Base-by-base conservation (phyloP, 2,113 vertebrate species). In the Chamaea fasciata region DNA sequence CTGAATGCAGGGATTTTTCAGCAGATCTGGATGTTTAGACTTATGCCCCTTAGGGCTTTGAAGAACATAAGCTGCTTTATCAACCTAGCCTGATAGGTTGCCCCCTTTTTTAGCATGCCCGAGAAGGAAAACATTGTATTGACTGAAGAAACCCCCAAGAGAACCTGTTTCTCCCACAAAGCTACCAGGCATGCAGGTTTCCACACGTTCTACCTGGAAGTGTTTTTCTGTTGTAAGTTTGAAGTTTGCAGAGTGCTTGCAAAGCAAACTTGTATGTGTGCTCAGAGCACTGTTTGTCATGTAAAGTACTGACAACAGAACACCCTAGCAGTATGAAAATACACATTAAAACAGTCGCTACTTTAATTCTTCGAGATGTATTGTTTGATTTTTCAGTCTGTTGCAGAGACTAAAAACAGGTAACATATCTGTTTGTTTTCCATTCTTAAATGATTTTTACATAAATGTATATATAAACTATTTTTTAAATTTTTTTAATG, bases 21-120 rank as follows among this genome's bases (percentile, higher is more conserved):
- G 59, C 4, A 37, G 9, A 55, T 26, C 20, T 64, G 8, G 15
- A 44, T 7, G 12, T 44, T 53, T 37, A 68, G 21, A 53, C 13
- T 50, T 28, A 15, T 15, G 13, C 2, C 10, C 1, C 9, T 74
- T 28, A 44, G 21, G 18, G 15, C 44, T 91, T 39, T 57, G 50
- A 91, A 68, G 35, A 89, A 10, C 7, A 1, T 22, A 73, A 87
- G 18, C 12, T 81, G 39, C 52, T 88, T 82, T 46, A 77, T 30
- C 59, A 73, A 19, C 37, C 56, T 10, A 44, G 33, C 37, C 57
- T 50, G 41, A 64, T 22, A 47, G 0, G 0, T 37, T 2, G 5
- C 27, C 84, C 39, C 18, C 57, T 80, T 44, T 69, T 78, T 57
- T 44, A 41, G 13, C 10, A 39, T 26, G n/a, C 5, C 37, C 22